phyloP scores from a whole-genome alignment of 2,797 vertebrate genomes.

The Erpetoichthys calabaricus region DNA sequence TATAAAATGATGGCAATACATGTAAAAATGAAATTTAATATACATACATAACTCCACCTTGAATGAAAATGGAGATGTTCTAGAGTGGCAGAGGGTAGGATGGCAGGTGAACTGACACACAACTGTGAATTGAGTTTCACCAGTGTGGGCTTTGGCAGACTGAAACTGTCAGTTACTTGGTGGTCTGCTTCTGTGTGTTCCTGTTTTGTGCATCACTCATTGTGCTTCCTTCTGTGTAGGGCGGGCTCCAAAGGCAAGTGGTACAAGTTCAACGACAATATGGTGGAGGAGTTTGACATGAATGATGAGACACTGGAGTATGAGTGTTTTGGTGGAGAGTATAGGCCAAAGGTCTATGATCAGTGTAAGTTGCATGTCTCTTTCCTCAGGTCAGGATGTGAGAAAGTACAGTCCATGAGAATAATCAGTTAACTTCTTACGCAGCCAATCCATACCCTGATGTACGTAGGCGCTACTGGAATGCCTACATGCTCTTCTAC shows the following conservation, averaged over 20 bases:
- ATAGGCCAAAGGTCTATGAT: slow-evolving; percentile 94
- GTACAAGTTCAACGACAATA: slow-evolving; percentile 96
- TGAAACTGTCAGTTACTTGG: too few species aligned
- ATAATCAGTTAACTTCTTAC: neutral
- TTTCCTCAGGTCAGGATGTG: slow-evolving; percentile 4
- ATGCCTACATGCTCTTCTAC: slow-evolving; percentile 97
- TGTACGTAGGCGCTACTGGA: slow-evolving; percentile 90
- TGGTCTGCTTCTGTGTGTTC: too few species aligned
- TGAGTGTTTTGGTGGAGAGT: slow-evolving; percentile 95
- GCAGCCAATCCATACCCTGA: slow-evolving; percentile 92
- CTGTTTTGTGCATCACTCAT: too few species aligned
- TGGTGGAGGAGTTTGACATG: slow-evolving; percentile 94
- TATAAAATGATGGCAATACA: too few species aligned
- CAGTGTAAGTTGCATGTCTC: slow-evolving; percentile 63
- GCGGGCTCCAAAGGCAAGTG: slow-evolving; percentile 79
- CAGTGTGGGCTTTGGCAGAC: too few species aligned
- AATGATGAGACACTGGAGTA: slow-evolving; percentile 93
- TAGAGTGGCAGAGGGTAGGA: too few species aligned
- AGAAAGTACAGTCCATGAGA: neutral
- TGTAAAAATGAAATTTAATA: too few species aligned
- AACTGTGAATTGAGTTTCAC: too few species aligned
- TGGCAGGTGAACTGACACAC: too few species aligned
- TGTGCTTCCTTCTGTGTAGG: slow-evolving; percentile 27
- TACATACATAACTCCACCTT: too few species aligned
- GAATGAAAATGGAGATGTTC: too few species aligned